Evolutionary conservation across 2,797 vertebrate species (phyloP), one percentile per base, ranked within the genome.

Genomic region (Babyrousa celebensis): DNA sequence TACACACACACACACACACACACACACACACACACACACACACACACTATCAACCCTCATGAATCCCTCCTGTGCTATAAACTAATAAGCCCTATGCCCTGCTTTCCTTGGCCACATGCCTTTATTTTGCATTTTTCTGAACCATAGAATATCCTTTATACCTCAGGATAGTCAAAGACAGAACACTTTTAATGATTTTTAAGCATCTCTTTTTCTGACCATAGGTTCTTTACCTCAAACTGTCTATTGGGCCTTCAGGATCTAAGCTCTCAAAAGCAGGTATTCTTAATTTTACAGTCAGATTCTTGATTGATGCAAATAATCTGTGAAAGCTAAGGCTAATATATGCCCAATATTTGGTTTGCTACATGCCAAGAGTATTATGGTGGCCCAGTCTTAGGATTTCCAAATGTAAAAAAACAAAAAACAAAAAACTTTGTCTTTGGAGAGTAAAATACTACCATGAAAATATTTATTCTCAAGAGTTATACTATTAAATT

Each of bases 41-140:
- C 5, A 56, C 21, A 79, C n/a, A 8, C 72, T 25, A 93, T 52
- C 40, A 91, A 95, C 70, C 29, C 63, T 93, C 72, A 71, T 40
- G 83, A 95, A 74, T 70, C 48, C 48, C 54, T 86, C 62, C 48
- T 93, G 78, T 89, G 79, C 27, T 86, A 11, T 83, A 84, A 93
- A 72, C 58, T 82, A 74, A 82, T 92, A 91, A 93, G 32, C 3
- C 72, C 40, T 82, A 7, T n/a, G 52, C 25, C 40, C n/a, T 32
- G 29, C 21, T 85, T 91, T 74, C 29, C 36, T 93, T 90, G 67
- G 56, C 27, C 58, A 40, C 18, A 17, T 75, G 56, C 27, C 32
- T 91, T 68, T 80, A 67, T 80, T 94, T 83, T 85, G 23, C 29
- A 68, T 94, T 48, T 95, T 91, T 95, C 67, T 96, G 68, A 95